Percentiles rank a stretch among this genome's conserved stretches.
phyloP scores from a whole-genome alignment of 2,888 invertebrate species.

The Boloria selene region DNA sequence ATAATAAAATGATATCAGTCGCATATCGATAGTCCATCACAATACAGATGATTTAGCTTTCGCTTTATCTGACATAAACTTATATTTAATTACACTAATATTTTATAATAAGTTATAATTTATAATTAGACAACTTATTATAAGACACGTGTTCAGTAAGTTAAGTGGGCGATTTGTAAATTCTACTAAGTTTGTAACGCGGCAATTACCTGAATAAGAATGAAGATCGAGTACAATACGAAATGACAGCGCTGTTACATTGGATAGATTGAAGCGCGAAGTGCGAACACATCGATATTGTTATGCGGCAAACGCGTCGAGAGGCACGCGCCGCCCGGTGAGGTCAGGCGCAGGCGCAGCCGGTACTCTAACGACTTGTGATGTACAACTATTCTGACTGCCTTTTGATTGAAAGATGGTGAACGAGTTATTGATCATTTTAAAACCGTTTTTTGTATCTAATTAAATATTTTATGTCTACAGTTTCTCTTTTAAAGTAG shows the following conservation, averaged over 20 bases:
- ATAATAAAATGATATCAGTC: not conserved
- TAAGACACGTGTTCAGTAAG: no score
- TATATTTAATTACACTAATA: no score
- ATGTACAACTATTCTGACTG: slow-evolving; percentile 16
- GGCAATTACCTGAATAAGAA: slow-evolving; percentile 6
- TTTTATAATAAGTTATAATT: no score
- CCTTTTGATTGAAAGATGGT: slow-evolving; percentile 13
- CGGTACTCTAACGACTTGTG: slow-evolving; percentile 18
- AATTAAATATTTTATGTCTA: no score
- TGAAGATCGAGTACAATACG: slow-evolving; percentile 1
- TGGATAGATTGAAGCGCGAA: slow-evolving; percentile 27
- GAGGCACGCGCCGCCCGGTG: slow-evolving; percentile 62
- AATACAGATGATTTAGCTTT: no score
- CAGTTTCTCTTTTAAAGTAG: no score
- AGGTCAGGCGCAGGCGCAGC: slow-evolving; percentile 38
- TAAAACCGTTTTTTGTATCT: no score
- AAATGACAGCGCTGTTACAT: not conserved
- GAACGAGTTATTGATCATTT: no score
- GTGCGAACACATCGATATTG: slow-evolving; percentile 49
- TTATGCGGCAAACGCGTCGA: slow-evolving; percentile 61
- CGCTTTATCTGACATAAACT: no score
- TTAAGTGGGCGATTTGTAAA: not conserved
- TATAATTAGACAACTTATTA: no score
- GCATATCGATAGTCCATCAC: no score
- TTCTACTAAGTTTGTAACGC: slow-evolving; percentile 1